Conservation (phyloP, 2,888 invertebrate genomes). For the Micoletzkya japonica region DNA sequence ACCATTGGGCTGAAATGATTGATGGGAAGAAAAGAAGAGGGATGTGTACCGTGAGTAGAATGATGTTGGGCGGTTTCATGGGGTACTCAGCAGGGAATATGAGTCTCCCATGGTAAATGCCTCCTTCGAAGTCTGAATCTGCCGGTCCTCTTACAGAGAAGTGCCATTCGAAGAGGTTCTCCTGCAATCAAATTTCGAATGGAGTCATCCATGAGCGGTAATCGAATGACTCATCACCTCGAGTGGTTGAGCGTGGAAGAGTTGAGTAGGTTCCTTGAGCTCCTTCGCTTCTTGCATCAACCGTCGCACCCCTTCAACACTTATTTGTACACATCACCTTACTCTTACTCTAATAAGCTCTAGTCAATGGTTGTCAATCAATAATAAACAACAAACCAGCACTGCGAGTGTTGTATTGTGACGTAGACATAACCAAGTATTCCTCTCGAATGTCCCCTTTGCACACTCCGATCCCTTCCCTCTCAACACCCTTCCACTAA, state of each 20-base stretch:
- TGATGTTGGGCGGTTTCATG: constrained; percentile 94
- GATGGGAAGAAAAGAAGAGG: not conserved
- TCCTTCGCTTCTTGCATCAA: constrained; percentile 88
- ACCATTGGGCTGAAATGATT: constrained; percentile 78
- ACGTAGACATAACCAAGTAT: not conserved
- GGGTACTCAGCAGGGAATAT: constrained; percentile 89
- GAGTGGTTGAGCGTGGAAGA: constrained; percentile 84
- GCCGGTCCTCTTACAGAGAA: constrained; percentile 89
- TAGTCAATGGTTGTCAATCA: constrained; percentile 1
- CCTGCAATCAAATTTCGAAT: constrained; percentile 64
- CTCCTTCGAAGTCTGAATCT: constrained; percentile 82
- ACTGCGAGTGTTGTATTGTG: constrained; percentile 39
- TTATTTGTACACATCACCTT: not conserved
- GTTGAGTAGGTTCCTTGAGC: constrained; percentile 82
- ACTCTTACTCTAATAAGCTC: not conserved
- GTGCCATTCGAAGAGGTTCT: constrained; percentile 96
- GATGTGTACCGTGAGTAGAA: constrained; percentile 78
- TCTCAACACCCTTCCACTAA: too few species aligned
- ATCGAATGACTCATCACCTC: constrained; percentile 69
- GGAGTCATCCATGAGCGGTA: not conserved
- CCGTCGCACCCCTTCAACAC: constrained; percentile 79
- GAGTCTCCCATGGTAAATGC: constrained; percentile 89
- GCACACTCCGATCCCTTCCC: too few species aligned
- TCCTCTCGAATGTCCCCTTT: too few species aligned
- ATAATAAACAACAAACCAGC: constrained; percentile 36